Evolutionary conservation across 1,140 invertebrate species (phyloP).

Genomic region (Thalassaphorura encarpata): DNA sequence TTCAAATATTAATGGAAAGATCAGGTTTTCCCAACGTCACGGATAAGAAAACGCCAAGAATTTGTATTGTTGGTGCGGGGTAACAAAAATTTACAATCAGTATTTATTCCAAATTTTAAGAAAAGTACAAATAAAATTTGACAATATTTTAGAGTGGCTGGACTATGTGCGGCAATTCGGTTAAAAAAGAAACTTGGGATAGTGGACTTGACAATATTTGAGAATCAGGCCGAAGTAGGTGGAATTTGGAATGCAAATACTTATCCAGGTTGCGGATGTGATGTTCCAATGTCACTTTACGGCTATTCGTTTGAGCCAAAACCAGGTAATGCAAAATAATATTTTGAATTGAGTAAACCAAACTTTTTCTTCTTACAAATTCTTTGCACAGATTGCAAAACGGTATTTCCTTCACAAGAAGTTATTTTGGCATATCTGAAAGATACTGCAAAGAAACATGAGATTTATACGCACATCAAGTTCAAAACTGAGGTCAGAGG

Average conservation of each 20-base stretch:
- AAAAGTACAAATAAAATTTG: too few relatives aligned
- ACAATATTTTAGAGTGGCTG: conserved; percentile 18
- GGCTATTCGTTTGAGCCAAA: conserved; percentile 23
- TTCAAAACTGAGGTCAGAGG: conserved; percentile 16
- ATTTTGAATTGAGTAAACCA: too few relatives aligned
- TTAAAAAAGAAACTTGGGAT: conserved; percentile 17
- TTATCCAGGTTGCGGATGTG: conserved; percentile 22
- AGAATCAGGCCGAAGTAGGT: conserved; percentile 16
- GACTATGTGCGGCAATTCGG: conserved; percentile 20
- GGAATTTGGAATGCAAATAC: conserved; percentile 22
- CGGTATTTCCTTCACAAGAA: neutral
- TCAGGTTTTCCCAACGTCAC: too few relatives aligned
- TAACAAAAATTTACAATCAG: neutral
- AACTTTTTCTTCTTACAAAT: too few relatives aligned
- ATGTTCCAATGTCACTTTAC: conserved; percentile 19
- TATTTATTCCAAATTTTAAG: neutral
- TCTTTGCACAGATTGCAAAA: neutral
- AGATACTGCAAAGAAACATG: conserved; percentile 11
- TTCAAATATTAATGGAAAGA: too few relatives aligned
- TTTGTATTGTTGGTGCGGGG: conserved; percentile 4
- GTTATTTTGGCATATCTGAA: conserved; percentile 22
- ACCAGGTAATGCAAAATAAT: too few relatives aligned
- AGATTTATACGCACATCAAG: conserved; percentile 9
- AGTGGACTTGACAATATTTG: conserved; percentile 14
- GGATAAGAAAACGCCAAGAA: neutral